Evolutionary conservation across 2,797 vertebrate genomes (phyloP).

Genomic region (Aplochiton taeniatus): DNA sequence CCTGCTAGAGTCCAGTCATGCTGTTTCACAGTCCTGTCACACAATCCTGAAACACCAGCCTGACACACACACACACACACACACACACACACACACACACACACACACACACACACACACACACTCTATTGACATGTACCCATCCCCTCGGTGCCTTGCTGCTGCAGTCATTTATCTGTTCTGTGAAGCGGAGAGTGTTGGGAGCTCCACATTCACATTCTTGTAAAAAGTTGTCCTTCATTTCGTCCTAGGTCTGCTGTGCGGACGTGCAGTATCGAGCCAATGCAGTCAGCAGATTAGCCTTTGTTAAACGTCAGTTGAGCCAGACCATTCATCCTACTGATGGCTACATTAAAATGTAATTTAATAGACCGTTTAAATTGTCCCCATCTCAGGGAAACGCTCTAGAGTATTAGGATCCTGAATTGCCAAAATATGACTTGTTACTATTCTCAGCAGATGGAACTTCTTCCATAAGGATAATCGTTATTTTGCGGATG

Average conservation of each 20-base stretch:
- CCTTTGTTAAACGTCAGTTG: conserved; percentile 12
- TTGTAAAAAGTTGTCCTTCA: too few species aligned
- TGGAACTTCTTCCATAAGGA: too few species aligned
- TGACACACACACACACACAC: background rate
- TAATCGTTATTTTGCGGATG: too few species aligned
- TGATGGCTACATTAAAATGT: background rate
- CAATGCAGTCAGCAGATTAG: background rate
- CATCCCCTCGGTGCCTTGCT: conserved; percentile 52
- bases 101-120: conserved; percentile 21
- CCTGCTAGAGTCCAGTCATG: conserved; percentile 41
- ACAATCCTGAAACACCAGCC: conserved; percentile 11
- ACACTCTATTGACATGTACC: conserved; percentile 55
- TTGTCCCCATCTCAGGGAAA: too few species aligned
- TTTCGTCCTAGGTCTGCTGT: too few species aligned
- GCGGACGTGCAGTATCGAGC: too few species aligned
- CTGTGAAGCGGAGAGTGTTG: conserved; percentile 19
- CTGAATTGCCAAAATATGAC: too few species aligned
- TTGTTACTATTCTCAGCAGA: too few species aligned
- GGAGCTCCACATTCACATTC: too few species aligned
- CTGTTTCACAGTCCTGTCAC: conserved; percentile 51
- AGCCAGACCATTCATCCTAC: background rate
- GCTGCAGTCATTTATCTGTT: conserved; percentile 59
- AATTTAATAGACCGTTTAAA: background rate
- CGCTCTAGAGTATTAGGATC: too few species aligned
- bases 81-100: conserved; percentile 8